These are phyloP conservation scores for Arctocebus calabarensis DNA, from an alignment of 2,797 vertebrate species.

Conservation along the genomic window DNA sequence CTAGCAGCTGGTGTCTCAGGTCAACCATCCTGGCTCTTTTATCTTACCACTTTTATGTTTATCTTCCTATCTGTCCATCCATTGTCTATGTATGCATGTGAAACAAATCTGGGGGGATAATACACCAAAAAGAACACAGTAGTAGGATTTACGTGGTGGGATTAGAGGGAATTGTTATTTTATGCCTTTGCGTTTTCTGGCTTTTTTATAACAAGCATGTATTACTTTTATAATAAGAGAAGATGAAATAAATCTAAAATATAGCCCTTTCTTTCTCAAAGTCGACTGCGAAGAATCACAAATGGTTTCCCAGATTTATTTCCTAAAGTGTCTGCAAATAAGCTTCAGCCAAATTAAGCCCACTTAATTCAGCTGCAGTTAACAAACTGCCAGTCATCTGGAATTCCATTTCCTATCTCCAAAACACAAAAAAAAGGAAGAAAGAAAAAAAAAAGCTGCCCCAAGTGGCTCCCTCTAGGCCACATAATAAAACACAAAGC, in stretches of 20 bases:
- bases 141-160: neutral
- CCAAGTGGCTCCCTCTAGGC: neutral
- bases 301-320: conserved; percentile 81
- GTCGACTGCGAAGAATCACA: conserved; percentile 68
- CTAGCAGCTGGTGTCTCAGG: no score
- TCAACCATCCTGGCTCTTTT: no score
- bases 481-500: neutral
- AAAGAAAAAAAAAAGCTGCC: neutral
- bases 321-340: conserved; percentile 78
- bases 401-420: conserved; percentile 1
- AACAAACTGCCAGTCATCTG: conserved; percentile 80
- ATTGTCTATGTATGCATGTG: neutral
- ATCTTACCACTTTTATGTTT: neutral
- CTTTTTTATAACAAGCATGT: conserved; percentile 13
- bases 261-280: conserved; percentile 65
- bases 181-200: neutral
- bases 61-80: neutral
- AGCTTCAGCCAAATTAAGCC: conserved; percentile 66
- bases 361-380: conserved; percentile 78
- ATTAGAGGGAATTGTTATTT: neutral
- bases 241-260: conserved; percentile 59
- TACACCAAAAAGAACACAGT: neutral
- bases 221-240: conserved; percentile 57
- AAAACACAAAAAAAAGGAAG: neutral
- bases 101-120: neutral